Percentiles rank a stretch among this genome's conserved stretches.
phyloP scores from a whole-genome alignment of 2,888 invertebrate species.

The Drosophila ustulata region DNA sequence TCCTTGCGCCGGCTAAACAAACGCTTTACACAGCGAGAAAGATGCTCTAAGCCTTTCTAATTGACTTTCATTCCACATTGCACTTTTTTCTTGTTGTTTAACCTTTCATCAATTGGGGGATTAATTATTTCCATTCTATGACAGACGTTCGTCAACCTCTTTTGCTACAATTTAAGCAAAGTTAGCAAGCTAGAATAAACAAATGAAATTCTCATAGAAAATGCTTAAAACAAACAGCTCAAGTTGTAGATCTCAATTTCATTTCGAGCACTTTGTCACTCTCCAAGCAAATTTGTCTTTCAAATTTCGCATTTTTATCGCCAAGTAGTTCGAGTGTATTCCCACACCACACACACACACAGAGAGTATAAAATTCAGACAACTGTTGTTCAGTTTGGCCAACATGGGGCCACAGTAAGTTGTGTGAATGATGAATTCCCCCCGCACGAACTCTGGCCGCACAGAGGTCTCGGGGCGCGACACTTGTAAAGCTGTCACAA shows the following conservation, averaged over 20 bases:
- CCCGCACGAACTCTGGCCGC: conserved; percentile 57
- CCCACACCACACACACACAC: not conserved
- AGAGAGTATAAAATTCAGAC: conserved; percentile 10
- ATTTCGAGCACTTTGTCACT: conserved; percentile 23
- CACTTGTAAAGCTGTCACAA: conserved; percentile 73
- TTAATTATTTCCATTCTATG: not conserved
- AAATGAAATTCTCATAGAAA: not conserved
- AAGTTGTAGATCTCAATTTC: conserved; percentile 8
- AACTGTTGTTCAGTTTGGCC: conserved; percentile 43
- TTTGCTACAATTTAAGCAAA: not conserved
- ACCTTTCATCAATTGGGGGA: conserved; percentile 3
- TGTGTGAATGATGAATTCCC: conserved; percentile 59
- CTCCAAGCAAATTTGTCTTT: conserved; percentile 31
- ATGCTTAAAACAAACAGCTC: conserved; percentile 9
- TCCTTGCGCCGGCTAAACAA: conserved; percentile 29
- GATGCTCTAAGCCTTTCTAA: conserved; percentile 15
- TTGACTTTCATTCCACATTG: conserved; percentile 17
- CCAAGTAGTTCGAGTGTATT: conserved; percentile 44
- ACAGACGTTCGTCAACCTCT: not conserved
- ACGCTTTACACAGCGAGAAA: conserved; percentile 49
- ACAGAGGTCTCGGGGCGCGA: conserved; percentile 53
- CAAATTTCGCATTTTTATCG: conserved; percentile 37
- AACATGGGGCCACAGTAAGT: conserved; percentile 19
- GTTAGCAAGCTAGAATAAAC: not conserved
- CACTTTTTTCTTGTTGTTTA: conserved; percentile 6